Evolutionary conservation across 2,888 invertebrate species (phyloP), one percentile per base, ranked within the genome.

Genomic region (Machimus rusticus): DNA sequence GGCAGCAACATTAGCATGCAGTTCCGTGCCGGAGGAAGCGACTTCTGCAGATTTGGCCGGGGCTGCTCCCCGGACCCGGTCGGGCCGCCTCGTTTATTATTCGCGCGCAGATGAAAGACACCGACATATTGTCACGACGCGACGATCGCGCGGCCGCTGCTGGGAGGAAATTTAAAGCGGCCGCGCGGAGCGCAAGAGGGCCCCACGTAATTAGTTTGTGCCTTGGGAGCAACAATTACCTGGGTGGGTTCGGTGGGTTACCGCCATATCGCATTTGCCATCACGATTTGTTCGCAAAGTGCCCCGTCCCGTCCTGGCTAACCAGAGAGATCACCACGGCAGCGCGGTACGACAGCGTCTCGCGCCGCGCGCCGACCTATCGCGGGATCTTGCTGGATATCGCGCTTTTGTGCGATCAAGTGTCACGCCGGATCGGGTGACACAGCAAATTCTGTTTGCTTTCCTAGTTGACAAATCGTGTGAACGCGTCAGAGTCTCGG

Each of bases 391-490:
- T 12, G 66, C 66, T 19, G 19, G 8, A 66, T 55, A 19, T 66
- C 28, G 66, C 28, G 23, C 66, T 28, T 66, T 66, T 51, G 23
- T 28, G 23, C 51, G 79, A 51, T 23, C 37, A 84, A 84, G 66
- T 84, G 82, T 39, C 88, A 82, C 28, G 28, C 28, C 19, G 76
- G 39, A 76, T 77, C 57, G 34, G 28, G 86, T 88, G 88, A 88
- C 86, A 74, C 46, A 31, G 87, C 87, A 43, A 46, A 12, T 86
- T 85, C 81, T 88, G 81, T 88, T 88, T 85, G 23, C 78, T 87
- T 74, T 86, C 86, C 78, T 57, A 74, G 88, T 88, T 88, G 88
- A 88, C 88, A 88, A 88, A 88, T 88, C 88, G 88, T 88, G 88
- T 37, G 88, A 88, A 74, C 74, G 76, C 81, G 87, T 78, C 74